These are phyloP conservation scores for Hypotaenidia philippensis DNA, from an alignment of 2,797 vertebrate genomes.

Conservation along the genomic window DNA sequence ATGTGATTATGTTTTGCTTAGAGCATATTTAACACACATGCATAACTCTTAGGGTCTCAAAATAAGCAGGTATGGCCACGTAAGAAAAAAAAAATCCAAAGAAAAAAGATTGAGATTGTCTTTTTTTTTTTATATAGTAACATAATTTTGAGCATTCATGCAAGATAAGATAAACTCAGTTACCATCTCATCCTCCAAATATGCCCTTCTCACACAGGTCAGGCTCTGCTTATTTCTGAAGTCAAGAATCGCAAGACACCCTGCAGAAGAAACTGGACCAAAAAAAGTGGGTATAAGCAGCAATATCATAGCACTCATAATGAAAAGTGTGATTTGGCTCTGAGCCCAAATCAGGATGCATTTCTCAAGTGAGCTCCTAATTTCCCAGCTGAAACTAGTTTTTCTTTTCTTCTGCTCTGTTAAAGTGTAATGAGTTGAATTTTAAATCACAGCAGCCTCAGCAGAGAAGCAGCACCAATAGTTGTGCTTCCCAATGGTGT, in stretches of 20 bases:
- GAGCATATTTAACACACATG: neutral
- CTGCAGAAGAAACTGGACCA: neutral
- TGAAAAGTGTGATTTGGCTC: neutral
- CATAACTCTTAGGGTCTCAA: neutral
- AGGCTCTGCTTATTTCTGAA: neutral
- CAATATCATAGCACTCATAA: neutral
- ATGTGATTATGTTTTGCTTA: neutral
- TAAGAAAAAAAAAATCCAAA: neutral
- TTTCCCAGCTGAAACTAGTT: neutral
- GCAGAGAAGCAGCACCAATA: neutral
- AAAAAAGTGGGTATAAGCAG: neutral
- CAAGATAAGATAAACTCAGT: neutral
- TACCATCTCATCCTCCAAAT: neutral
- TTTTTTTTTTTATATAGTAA: neutral
- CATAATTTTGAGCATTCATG: neutral
- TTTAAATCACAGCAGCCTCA: neutral
- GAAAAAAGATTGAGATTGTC: neutral
- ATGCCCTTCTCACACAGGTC: neutral
- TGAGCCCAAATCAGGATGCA: neutral
- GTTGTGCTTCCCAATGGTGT: neutral
- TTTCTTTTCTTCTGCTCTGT: neutral
- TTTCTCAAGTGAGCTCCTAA: conserved; percentile 3
- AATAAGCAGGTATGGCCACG: neutral
- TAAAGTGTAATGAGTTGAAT: neutral
- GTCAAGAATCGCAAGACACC: neutral